Conservation (phyloP, 2,888 invertebrate species). For the Lasius fuliginosus region DNA sequence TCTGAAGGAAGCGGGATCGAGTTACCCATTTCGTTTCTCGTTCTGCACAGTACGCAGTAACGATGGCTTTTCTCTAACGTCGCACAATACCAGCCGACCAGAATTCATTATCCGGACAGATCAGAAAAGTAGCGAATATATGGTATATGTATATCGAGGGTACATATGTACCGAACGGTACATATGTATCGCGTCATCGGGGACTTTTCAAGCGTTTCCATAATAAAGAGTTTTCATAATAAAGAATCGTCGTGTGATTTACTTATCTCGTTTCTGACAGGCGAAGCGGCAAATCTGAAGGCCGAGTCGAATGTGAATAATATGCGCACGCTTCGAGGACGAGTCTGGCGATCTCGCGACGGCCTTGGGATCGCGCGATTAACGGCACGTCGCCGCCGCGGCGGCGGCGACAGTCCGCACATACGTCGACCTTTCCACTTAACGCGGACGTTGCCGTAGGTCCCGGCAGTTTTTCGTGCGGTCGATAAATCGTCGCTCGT, state of each 20-base stretch:
- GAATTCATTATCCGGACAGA: constrained; percentile 39
- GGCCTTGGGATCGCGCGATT: constrained; percentile 39
- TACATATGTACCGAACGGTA: background rate
- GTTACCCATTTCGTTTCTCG: constrained; percentile 48
- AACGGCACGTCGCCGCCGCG: constrained; percentile 23
- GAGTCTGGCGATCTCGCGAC: constrained; percentile 40
- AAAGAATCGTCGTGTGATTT: background rate
- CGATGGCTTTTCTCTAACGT: constrained; percentile 49
- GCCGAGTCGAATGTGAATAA: constrained; percentile 50
- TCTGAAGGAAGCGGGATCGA: constrained; percentile 53
- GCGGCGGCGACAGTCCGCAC: constrained; percentile 57
- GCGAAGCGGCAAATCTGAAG: constrained; percentile 40
- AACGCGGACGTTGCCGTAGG: constrained; percentile 50
- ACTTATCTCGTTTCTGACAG: constrained; percentile 52
- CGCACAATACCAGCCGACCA: constrained; percentile 34
- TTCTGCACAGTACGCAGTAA: constrained; percentile 34
- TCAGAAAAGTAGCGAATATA: constrained; percentile 48
- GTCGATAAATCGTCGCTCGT: constrained; percentile 36
- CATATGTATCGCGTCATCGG: background rate
- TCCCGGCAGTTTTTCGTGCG: constrained; percentile 12
- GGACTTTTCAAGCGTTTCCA: background rate
- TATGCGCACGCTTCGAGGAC: constrained; percentile 33
- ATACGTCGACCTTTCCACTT: constrained; percentile 73
- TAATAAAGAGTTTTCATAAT: background rate
- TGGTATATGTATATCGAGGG: background rate